phyloP scores from a whole-genome alignment of 92 coral and sea anemone species.

The Actinernus sp. region DNA sequence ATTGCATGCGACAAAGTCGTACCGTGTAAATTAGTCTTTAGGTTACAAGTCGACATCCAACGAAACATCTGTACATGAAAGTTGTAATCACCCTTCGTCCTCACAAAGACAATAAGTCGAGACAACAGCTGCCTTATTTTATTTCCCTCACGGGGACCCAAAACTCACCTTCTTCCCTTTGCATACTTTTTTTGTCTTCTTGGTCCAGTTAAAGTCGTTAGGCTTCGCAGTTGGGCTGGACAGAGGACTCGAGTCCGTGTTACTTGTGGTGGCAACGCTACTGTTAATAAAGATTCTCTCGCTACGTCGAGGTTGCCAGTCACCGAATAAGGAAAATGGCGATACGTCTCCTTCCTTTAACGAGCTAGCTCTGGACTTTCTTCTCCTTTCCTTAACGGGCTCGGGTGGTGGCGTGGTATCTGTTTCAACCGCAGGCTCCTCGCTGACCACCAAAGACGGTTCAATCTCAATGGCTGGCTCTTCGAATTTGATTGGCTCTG shows the following conservation, averaged over 20 bases:
- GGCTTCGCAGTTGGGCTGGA: slow-evolving; percentile 74
- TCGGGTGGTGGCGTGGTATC: slow-evolving; percentile 21
- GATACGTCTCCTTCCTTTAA: slow-evolving; percentile 47
- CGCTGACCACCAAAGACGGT: not conserved
- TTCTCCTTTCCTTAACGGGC: slow-evolving; percentile 50
- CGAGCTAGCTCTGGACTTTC: slow-evolving; percentile 47
- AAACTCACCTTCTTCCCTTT: slow-evolving; percentile 41
- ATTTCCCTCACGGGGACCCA: no score
- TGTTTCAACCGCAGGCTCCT: slow-evolving; percentile 18
- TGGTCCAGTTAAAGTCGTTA: slow-evolving; percentile 62
- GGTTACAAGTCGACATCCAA: no score
- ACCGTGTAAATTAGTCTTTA: no score
- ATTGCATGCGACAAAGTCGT: no score
- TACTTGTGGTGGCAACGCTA: slow-evolving; percentile 73
- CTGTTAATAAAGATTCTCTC: slow-evolving; percentile 95
- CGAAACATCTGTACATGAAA: no score
- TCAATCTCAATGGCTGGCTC: slow-evolving; percentile 11
- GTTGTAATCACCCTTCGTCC: no score
- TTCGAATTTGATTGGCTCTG: slow-evolving; percentile 7
- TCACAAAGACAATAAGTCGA: no score
- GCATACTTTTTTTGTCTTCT: slow-evolving; percentile 65
- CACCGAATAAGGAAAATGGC: slow-evolving; percentile 62
- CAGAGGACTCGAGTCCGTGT: slow-evolving; percentile 78
- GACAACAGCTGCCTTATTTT: no score
- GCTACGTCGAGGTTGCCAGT: slow-evolving; percentile 94